A percentile compares a stretch with the other conserved stretches of the same genome.
phyloP scores from a whole-genome alignment of 1,140 invertebrate species.

The Chionoecetes opilio region DNA sequence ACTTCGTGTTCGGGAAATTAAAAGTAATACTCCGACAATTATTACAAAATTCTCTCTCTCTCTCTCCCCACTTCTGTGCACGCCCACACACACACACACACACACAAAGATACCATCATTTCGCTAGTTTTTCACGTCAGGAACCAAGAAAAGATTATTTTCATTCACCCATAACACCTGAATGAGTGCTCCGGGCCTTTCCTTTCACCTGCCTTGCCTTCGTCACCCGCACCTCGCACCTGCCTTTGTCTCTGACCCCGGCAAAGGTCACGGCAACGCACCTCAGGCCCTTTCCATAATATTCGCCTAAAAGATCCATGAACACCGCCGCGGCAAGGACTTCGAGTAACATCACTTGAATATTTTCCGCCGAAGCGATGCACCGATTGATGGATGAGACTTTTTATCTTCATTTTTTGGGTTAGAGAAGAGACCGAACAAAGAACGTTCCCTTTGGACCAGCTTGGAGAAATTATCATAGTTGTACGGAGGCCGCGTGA shows the following conservation, averaged over 20 bases:
- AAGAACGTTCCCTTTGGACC: neutral
- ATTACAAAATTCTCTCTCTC: neutral
- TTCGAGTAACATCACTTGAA: neutral
- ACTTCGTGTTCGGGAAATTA: too few species aligned
- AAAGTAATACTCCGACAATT: neutral
- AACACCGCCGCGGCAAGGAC: neutral
- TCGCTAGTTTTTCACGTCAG: neutral
- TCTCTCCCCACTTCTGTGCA: neutral
- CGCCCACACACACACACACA: too few species aligned
- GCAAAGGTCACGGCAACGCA: neutral
- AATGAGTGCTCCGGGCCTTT: neutral
- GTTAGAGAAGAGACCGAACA: neutral
- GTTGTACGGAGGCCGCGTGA: neutral
- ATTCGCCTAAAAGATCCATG: neutral
- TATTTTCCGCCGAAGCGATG: neutral
- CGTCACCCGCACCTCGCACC: slow-evolving; percentile 12
- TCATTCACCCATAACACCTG: slow-evolving; percentile 3
- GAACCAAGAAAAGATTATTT: neutral
- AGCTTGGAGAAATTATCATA: neutral
- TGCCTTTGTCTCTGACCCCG: slow-evolving; percentile 13
- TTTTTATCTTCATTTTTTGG: neutral
- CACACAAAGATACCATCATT: neutral
- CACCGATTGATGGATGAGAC: neutral
- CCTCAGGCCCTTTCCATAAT: neutral
- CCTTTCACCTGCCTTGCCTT: slow-evolving; percentile 15